phyloP scores from a whole-genome alignment of 2,113 vertebrate genomes.

The Ivindomyrus marchei region DNA sequence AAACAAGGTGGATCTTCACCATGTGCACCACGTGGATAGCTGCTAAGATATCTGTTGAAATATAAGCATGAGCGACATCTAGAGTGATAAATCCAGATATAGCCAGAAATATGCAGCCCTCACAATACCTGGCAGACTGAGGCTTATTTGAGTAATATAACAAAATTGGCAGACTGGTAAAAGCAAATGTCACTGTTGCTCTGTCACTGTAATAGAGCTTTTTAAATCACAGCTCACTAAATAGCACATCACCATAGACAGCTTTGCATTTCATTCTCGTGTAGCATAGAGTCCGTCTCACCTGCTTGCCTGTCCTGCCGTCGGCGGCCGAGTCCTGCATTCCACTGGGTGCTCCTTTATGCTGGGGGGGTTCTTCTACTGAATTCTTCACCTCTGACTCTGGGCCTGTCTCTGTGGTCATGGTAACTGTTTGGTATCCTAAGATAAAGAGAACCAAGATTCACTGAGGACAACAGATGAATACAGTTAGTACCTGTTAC shows the following conservation, averaged over 20 bases:
- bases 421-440: constrained; percentile 61
- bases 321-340: constrained; percentile 62
- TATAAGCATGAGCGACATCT: background rate
- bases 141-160: background rate
- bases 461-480: background rate
- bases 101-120: background rate
- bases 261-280: background rate
- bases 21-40: background rate
- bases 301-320: constrained; percentile 67
- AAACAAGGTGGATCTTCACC: background rate
- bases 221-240: background rate
- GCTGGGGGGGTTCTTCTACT: constrained; percentile 60
- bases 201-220: background rate
- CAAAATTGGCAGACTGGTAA: background rate
- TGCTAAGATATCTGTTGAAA: background rate
- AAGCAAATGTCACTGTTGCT: background rate
- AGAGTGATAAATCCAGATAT: background rate
- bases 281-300: constrained; percentile 29
- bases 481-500: background rate
- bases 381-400: constrained; percentile 65
- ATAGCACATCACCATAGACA: background rate
- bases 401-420: constrained; percentile 69
- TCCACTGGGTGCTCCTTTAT: constrained; percentile 56
- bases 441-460: constrained; percentile 19
- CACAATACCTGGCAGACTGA: background rate